Conservation (phyloP, 2,113 vertebrate species). For the Petaurus breviceps region DNA sequence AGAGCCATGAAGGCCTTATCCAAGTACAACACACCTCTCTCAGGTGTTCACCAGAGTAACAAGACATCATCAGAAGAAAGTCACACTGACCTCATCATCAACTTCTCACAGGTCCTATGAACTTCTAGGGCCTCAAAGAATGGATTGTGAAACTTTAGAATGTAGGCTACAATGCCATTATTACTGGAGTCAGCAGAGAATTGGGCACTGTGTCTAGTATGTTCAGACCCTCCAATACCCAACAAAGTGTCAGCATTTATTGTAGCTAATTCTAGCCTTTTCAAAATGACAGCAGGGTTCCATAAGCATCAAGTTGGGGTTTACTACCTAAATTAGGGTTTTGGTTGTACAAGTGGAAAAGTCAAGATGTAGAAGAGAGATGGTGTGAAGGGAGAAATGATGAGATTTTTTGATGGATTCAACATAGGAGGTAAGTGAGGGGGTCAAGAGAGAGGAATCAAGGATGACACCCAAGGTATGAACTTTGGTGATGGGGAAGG, state of each 20-base stretch:
- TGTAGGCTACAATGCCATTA: neutral
- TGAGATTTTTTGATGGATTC: neutral
- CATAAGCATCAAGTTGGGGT: neutral
- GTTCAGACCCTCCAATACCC: neutral
- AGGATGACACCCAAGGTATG: neutral
- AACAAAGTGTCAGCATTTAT: neutral
- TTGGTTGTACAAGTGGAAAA: neutral
- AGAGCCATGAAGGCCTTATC: neutral
- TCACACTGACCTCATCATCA: neutral
- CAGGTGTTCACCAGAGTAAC: neutral
- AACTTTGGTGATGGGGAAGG: neutral
- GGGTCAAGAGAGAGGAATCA: neutral
- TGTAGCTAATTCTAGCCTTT: neutral
- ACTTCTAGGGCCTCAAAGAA: neutral
- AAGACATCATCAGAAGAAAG: neutral
- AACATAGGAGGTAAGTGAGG: neutral
- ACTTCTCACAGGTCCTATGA: neutral
- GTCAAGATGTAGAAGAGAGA: neutral
- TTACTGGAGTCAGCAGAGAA: neutral
- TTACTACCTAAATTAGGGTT: neutral
- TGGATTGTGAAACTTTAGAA: neutral
- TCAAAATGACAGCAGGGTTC: neutral
- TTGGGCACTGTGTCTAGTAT: neutral
- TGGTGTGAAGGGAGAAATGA: neutral
- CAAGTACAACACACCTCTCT: neutral